A percentile compares a stretch with the other conserved stretches of the same genome.
Evolutionary conservation across 2,797 vertebrate genomes (phyloP).

Genomic region (Tapera naevia): DNA sequence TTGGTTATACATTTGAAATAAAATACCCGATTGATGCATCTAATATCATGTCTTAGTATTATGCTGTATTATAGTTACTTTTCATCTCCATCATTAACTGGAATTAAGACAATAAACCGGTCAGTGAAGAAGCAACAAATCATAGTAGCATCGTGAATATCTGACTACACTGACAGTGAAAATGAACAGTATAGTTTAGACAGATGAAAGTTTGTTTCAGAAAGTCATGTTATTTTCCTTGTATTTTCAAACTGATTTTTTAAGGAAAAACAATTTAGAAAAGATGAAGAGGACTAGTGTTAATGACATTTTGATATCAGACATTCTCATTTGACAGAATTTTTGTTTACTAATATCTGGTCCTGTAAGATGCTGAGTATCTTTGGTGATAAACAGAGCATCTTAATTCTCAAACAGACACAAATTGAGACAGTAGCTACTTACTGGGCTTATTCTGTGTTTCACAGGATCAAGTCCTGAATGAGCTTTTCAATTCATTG

Average conservation of each 20-base stretch:
- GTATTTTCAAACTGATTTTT: not conserved
- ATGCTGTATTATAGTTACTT: not conserved
- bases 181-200: not conserved
- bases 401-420: not conserved
- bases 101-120: slow-evolving; percentile 13
- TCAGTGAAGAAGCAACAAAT: not conserved
- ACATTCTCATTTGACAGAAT: not conserved
- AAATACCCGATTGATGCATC: slow-evolving; percentile 37
- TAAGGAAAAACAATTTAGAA: not conserved
- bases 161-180: not conserved
- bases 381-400: not conserved
- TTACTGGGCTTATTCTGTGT: not conserved
- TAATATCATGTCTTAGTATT: slow-evolving; percentile 25
- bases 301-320: not conserved
- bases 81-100: slow-evolving; percentile 37
- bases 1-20: slow-evolving; percentile 11
- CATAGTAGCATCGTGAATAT: not conserved
- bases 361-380: not conserved
- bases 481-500: slow-evolving; percentile 49
- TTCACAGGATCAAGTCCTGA: slow-evolving; percentile 24
- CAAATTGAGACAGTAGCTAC: not conserved
- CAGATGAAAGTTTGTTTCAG: not conserved
- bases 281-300: not conserved
- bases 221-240: not conserved
- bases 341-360: not conserved